phyloP scores from a whole-genome alignment of 2,113 vertebrate species.

The Oreocharis arfaki region DNA sequence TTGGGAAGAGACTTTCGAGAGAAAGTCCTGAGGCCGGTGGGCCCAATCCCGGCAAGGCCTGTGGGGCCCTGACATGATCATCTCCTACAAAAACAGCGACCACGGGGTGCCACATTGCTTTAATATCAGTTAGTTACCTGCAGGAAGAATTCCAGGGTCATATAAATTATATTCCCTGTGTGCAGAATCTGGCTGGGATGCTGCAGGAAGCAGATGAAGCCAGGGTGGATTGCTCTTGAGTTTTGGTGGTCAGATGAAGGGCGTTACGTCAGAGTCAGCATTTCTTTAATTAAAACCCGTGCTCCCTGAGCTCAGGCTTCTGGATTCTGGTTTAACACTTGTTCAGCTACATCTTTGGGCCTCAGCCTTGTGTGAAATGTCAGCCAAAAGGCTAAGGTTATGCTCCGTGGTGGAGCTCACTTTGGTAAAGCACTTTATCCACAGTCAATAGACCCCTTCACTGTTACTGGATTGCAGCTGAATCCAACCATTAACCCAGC shows the following conservation, averaged over 20 bases:
- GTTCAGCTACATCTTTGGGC: neutral
- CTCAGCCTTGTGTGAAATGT: slow-evolving; percentile 13
- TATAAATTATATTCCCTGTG: neutral
- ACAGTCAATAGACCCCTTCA: neutral
- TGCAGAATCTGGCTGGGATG: neutral
- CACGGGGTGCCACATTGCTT: neutral
- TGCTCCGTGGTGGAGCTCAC: neutral
- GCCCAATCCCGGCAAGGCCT: neutral
- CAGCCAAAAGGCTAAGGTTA: slow-evolving; percentile 3
- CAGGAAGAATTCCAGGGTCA: neutral
- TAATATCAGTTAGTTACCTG: neutral
- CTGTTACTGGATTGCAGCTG: neutral
- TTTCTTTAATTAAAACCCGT: neutral
- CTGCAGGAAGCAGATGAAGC: neutral
- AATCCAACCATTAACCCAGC: neutral
- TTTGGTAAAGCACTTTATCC: neutral
- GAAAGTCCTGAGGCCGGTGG: neutral
- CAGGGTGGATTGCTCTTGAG: neutral
- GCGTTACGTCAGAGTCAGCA: neutral
- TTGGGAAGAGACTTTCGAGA: neutral
- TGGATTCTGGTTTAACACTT: slow-evolving; percentile 6
- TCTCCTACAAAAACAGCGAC: neutral
- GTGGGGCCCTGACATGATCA: neutral
- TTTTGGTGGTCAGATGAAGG: neutral
- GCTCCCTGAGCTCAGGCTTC: neutral